Base-by-base conservation (phyloP, 1,140 invertebrate species). In the Antheraea mylitta region DNA sequence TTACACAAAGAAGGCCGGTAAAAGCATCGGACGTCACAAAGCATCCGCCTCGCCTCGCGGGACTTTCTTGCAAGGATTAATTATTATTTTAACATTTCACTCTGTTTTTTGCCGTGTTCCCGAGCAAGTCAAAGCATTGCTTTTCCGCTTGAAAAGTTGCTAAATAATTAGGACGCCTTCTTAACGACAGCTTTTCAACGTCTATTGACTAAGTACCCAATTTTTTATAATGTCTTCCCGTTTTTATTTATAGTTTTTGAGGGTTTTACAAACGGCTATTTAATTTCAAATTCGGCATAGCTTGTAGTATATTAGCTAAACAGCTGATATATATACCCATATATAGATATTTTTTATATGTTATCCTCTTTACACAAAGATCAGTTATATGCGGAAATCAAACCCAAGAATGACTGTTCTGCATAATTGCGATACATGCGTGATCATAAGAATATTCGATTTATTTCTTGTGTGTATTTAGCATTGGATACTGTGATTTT, bases 1-100 rank as follows among this genome's bases (percentile, higher is more conserved):
- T 76, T 62, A 38, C 71, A 80, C 85, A 89, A 87, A 87, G 82
- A 83, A 74, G 65, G 60, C 65, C 79, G 78, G 77, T 85, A 83
- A 86, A 83, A 89, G 85, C 84, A 79, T 75, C 69, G 78, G 58
- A 73, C 77, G 75, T 73, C 79, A 87, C 87, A 89, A 87, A 89
- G 86, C 76, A 74, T 75, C 74, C 71, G 76, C 76, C 63, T 74
- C 73, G 78, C 80, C 78, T 22, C 18, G 18, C 18, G 18, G 19
- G 45, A 53, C 45, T 53, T 73, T 76, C 72, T 38, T 78, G 78
- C 79, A 78, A 85, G 89, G 87, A 91, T 91, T 91, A 90, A 91
- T 91, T 91, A 91, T 91, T 90, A 91, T 89, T 90, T 90, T 90
- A 90, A 86, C 82, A 79, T 89, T 86, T 87, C 80, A 74, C 75